Evolutionary conservation across 2,797 vertebrate genomes (phyloP).

Genomic region (Macropus fuliginosus): DNA sequence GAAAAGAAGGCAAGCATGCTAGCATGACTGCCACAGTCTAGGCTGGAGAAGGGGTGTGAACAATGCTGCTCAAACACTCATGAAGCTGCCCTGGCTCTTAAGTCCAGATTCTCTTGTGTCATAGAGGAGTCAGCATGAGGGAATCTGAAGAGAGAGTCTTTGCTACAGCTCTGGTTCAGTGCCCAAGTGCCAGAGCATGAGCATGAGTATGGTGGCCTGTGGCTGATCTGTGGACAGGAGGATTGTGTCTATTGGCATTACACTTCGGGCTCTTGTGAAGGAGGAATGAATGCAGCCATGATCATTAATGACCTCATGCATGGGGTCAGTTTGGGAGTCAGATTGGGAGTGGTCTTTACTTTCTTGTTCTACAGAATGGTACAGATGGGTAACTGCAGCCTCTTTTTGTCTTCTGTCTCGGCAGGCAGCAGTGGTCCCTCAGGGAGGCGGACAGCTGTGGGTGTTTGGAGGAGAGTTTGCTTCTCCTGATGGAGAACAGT

Average conservation of each 20-base stretch:
- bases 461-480: conserved; percentile 98
- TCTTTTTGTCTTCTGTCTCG: conserved; percentile 23
- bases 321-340: background rate
- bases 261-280: background rate
- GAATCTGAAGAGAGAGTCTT: background rate
- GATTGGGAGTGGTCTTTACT: background rate
- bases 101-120: rapidly evolving
- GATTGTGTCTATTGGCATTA: background rate
- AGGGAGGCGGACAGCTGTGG: conserved; percentile 96
- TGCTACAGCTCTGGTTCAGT: background rate
- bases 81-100: background rate
- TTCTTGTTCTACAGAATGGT: background rate
- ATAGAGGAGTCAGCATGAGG: background rate
- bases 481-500: conserved; percentile 94
- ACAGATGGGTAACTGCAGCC: conserved; percentile 23
- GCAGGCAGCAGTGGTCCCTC: conserved; percentile 93
- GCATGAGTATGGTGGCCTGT: background rate
- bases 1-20: background rate
- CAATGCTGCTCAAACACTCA: background rate
- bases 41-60: no score
- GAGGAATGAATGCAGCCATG: background rate
- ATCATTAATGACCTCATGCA: background rate
- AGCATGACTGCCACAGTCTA: background rate
- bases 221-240: background rate
- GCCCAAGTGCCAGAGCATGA: background rate